Percentiles rank a stretch among this genome's conserved stretches.
These are phyloP conservation scores for Chaenogobius annularis DNA, from an alignment of 2,113 vertebrate species.

Conservation along the genomic window DNA sequence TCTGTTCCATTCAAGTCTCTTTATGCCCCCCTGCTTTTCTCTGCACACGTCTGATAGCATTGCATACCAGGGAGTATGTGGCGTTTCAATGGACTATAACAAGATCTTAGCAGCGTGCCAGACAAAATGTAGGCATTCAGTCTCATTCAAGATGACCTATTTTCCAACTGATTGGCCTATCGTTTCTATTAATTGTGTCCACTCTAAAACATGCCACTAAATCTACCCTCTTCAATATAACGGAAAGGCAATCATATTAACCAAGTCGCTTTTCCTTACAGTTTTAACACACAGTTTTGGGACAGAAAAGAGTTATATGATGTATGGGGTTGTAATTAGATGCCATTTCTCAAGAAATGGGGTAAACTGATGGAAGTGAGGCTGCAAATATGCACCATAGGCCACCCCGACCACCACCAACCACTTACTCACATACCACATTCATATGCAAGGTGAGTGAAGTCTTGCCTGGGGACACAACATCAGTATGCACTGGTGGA, in stretches of 20 bases:
- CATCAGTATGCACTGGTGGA: too few species aligned
- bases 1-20: constrained; percentile 22
- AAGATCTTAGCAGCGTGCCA: not conserved
- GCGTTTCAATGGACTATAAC: constrained; percentile 13
- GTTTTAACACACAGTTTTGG: not conserved
- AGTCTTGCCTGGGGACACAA: too few species aligned
- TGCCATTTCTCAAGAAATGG: too few species aligned
- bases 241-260: not conserved
- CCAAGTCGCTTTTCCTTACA: not conserved
- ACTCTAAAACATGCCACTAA: constrained; percentile 10
- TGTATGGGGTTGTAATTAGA: too few species aligned
- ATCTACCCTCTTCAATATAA: not conserved
- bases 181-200: constrained; percentile 13
- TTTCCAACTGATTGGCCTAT: not conserved
- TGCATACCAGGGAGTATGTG: constrained; percentile 11
- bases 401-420: too few species aligned
- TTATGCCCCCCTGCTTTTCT: not conserved
- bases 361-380: too few species aligned
- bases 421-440: too few species aligned
- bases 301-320: not conserved
- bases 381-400: too few species aligned
- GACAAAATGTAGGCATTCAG: not conserved
- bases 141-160: constrained; percentile 14
- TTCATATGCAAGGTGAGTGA: too few species aligned
- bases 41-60: not conserved